These are phyloP conservation scores for Ctenoplectra terminalis DNA, from an alignment of 1,140 invertebrate genomes.

Conservation along the genomic window DNA sequence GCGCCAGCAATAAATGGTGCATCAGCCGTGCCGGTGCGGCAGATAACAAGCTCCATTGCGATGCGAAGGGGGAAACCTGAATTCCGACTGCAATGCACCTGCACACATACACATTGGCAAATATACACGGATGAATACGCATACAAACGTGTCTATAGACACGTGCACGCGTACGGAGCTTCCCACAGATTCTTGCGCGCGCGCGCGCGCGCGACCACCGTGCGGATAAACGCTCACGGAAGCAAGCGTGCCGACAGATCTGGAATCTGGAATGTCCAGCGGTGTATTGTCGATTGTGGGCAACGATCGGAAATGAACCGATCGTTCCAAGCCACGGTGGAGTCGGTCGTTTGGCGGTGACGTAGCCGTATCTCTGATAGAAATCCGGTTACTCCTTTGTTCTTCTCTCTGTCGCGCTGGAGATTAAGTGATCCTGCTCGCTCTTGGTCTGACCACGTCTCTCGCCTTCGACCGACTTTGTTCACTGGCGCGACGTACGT, in stretches of 20 bases:
- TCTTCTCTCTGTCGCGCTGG: background rate
- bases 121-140: background rate
- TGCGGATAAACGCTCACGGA: conserved; percentile 37
- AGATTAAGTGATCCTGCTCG: background rate
- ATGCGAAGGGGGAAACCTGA: conserved; percentile 8
- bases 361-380: conserved; percentile 49
- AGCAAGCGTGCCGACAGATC: conserved; percentile 51
- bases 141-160: background rate
- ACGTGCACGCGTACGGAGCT: too few species aligned
- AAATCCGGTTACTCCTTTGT: conserved; percentile 43
- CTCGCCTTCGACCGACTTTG: conserved; percentile 7
- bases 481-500: conserved; percentile 15
- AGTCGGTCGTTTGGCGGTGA: conserved; percentile 52
- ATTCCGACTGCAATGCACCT: conserved; percentile 30
- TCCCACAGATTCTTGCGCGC: background rate
- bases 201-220: too few species aligned
- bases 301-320: conserved; percentile 71
- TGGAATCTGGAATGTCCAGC: conserved; percentile 54
- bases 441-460: background rate
- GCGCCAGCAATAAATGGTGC: conserved; percentile 65
- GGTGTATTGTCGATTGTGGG: conserved; percentile 63
- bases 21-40: conserved; percentile 53
- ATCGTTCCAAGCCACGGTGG: conserved; percentile 53
- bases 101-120: background rate
- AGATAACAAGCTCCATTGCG: conserved; percentile 69